Conservation (phyloP, 2,797 vertebrate species). For the Bovichtus diacanthus region DNA sequence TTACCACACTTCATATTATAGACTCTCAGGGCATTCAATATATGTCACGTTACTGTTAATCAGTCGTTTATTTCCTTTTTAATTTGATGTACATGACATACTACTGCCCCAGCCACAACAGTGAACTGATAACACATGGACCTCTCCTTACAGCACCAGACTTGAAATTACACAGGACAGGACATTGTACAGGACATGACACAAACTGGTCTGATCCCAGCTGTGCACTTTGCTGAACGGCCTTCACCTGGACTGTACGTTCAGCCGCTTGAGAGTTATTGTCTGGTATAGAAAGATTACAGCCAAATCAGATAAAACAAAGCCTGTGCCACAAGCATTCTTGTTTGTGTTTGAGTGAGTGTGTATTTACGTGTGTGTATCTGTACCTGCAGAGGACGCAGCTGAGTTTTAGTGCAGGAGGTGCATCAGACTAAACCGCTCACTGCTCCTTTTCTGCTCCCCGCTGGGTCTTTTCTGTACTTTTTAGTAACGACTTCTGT, state of each 20-base stretch:
- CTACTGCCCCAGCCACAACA: constrained; percentile 11
- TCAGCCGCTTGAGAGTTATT: constrained; percentile 43
- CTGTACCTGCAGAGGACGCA: constrained; percentile 55
- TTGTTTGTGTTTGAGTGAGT: constrained; percentile 29
- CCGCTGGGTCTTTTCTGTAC: constrained; percentile 55
- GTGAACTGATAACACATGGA: constrained; percentile 3
- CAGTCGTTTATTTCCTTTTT: background rate
- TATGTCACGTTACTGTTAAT: background rate
- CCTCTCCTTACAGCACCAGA: constrained; percentile 5
- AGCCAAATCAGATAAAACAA: constrained; percentile 62
- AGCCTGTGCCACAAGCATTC: constrained; percentile 40
- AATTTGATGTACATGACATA: constrained; percentile 10
- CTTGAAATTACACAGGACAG: constrained; percentile 32
- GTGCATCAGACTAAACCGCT: constrained; percentile 28
- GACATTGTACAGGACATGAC: background rate
- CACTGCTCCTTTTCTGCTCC: constrained; percentile 39
- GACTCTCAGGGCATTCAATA: background rate
- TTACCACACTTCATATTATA: constrained; percentile 14
- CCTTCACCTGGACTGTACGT: constrained; percentile 36
- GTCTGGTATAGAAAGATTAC: constrained; percentile 55
- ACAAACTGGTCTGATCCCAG: constrained; percentile 19
- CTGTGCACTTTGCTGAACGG: constrained; percentile 29
- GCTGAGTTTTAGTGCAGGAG: constrained; percentile 56
- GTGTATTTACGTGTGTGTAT: constrained; percentile 28
- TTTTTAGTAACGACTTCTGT: constrained; percentile 54